Evolutionary conservation across 2,113 vertebrate genomes (phyloP), one percentile per base, ranked within the genome.

Genomic region (Pica pica): DNA sequence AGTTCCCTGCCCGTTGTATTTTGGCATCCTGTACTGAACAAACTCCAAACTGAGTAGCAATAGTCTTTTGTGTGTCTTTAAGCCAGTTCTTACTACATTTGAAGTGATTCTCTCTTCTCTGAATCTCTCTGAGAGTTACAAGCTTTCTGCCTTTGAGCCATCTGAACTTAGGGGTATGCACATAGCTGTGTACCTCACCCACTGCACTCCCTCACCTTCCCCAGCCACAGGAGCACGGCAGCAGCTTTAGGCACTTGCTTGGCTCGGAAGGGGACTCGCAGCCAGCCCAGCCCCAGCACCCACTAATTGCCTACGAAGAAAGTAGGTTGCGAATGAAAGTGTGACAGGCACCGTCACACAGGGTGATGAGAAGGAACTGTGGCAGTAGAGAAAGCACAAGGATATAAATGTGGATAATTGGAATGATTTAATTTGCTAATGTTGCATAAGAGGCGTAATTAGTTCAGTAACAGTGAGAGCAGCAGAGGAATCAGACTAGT

Each of bases 351-450:
- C 79, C 8, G 3, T 87, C 91, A 79, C 86, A 92, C 77, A 16
- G 88, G 87, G 79, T 71, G 89, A 93, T 30, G 91, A 83, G 80
- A 61, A 92, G 74, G 93, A 96, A 18, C 92, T 63, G 93, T 84
- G 68, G 90, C 86, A 71, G 84, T 53, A 77, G 86, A 94, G 80
- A 94, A 89, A 94, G 92, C 85, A 91, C 74, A 95, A 87, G 84
- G 93, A 93, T 96, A 94, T 94, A 95, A 96, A 93, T 91, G 94
- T 16, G 31, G 94, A 96, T 97, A 95, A 96, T 95, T 97, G 95
- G 94, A 95, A 97, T 95, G 87, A 95, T 97, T 97, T 96, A 94
- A 97, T 97, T 97, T 96, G 96, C 96, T 97, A 97, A 97, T 94
- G 95, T 96, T 96, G 94, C 96, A 97, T 95, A 97, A 96, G 94